phyloP scores from a whole-genome alignment of 2,888 invertebrate genomes.

The Melangyna quadrimaculata region DNA sequence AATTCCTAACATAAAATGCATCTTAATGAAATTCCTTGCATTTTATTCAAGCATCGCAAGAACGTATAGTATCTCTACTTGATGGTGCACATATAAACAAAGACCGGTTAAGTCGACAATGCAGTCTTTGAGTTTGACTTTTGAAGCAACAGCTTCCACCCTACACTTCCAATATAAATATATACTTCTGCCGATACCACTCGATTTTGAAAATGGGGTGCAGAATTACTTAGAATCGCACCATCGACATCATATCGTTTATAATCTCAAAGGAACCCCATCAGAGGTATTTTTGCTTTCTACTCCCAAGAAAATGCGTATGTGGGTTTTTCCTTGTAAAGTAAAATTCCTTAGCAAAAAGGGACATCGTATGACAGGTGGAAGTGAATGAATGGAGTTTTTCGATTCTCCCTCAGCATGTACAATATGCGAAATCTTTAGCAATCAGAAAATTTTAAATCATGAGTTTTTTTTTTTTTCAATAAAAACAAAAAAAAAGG shows the following conservation, averaged over 20 bases:
- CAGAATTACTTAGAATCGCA: not conserved
- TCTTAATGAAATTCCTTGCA: conserved; percentile 68
- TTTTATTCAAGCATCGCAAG: conserved; percentile 30
- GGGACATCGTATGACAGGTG: conserved; percentile 51
- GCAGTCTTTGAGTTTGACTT: conserved; percentile 38
- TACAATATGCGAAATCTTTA: conserved; percentile 40
- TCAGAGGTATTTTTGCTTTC: conserved; percentile 1
- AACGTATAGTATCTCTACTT: conserved; percentile 11
- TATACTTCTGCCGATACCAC: not conserved
- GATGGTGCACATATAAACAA: not conserved
- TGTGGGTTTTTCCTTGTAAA: not conserved
- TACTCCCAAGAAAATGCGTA: not conserved
- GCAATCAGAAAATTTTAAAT: conserved; percentile 41
- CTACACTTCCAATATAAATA: not conserved
- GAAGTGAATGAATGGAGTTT: conserved; percentile 14
- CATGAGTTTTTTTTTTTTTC: not conserved
- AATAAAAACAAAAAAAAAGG: not conserved
- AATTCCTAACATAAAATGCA: conserved; percentile 59
- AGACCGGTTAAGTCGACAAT: conserved; percentile 46
- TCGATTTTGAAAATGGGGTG: not conserved
- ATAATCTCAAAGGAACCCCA: conserved; percentile 3
- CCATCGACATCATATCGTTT: not conserved
- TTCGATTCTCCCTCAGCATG: conserved; percentile 22
- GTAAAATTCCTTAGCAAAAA: conserved; percentile 32
- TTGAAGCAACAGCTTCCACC: not conserved